A percentile compares a stretch with the other conserved stretches of the same genome.
Conservation (phyloP, 2,888 invertebrate species). For the Baccha elongata region DNA sequence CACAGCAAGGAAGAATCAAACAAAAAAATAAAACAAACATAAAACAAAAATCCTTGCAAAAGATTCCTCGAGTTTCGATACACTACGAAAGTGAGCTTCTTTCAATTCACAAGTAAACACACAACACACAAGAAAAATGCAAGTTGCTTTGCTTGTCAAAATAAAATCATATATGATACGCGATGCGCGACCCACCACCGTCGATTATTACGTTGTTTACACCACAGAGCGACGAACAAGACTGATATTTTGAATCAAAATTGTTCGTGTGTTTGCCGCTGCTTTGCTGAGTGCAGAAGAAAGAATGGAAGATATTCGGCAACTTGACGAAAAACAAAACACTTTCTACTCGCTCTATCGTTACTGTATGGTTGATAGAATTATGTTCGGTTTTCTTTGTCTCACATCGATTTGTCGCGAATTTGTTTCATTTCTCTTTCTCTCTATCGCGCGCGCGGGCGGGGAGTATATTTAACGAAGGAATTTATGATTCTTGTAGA, state of each 20-base stretch:
- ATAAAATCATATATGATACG: conserved; percentile 47
- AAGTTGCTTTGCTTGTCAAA: conserved; percentile 36
- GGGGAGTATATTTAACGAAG: conserved; percentile 58
- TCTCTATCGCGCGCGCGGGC: conserved; percentile 7
- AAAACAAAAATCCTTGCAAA: conserved; percentile 26
- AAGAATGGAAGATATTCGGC: conserved; percentile 24
- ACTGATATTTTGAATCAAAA: conserved; percentile 56
- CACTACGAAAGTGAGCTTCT: background rate
- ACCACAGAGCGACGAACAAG: conserved; percentile 55
- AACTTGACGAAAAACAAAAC: conserved; percentile 56
- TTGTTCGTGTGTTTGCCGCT: conserved; percentile 48
- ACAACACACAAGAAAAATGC: conserved; percentile 5
- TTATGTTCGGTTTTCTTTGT: conserved; percentile 17
- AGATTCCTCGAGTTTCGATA: conserved; percentile 28
- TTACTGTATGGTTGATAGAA: background rate
- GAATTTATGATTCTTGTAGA: conserved; percentile 35
- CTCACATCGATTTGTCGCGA: conserved; percentile 29
- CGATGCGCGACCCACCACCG: conserved; percentile 48
- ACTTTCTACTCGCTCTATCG: conserved; percentile 37
- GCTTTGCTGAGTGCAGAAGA: conserved; percentile 24
- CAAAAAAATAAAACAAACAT: background rate
- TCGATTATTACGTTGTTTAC: conserved; percentile 52
- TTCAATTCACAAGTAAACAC: conserved; percentile 1
- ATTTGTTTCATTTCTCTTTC: conserved; percentile 24
- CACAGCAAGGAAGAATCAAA: conserved; percentile 29